Conservation (phyloP, 2,113 vertebrate genomes). For the Syrmaticus mikado region DNA sequence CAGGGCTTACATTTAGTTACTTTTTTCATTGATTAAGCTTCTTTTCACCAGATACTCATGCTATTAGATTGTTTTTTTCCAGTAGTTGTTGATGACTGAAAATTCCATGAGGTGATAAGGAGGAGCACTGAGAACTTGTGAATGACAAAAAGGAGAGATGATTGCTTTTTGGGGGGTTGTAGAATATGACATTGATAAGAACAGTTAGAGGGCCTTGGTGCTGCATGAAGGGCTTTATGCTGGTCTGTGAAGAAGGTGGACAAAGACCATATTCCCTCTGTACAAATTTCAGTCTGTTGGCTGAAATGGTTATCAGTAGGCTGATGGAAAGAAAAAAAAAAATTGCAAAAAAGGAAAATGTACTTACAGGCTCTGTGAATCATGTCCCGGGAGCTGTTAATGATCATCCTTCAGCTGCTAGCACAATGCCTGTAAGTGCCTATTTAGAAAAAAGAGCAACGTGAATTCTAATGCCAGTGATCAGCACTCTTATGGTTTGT, state of each 20-base stretch:
- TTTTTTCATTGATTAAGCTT: not conserved
- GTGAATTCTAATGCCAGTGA: slow-evolving; percentile 63
- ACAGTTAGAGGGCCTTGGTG: not conserved
- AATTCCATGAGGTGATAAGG: not conserved
- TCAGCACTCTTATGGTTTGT: slow-evolving; percentile 67
- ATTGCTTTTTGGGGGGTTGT: not conserved
- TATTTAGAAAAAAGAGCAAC: slow-evolving; percentile 76
- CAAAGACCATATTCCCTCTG: not conserved
- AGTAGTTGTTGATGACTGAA: not conserved
- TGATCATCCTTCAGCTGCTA: slow-evolving; percentile 76
- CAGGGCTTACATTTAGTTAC: not conserved
- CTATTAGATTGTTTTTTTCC: not conserved
- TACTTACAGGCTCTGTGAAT: slow-evolving; percentile 67
- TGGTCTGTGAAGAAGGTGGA: not conserved
- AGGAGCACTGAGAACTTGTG: not conserved
- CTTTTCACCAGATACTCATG: not conserved
- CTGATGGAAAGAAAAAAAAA: not conserved
- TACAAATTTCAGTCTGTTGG: not conserved
- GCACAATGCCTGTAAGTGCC: slow-evolving; percentile 75
- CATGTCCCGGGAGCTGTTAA: slow-evolving; percentile 70
- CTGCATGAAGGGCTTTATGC: not conserved
- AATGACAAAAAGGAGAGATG: not conserved
- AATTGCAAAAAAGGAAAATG: slow-evolving; percentile 36
- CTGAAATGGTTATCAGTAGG: slow-evolving; percentile 60
- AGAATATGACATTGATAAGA: not conserved